Evolutionary conservation across 2,797 vertebrate genomes (phyloP).

Genomic region (Chelmon rostratus): DNA sequence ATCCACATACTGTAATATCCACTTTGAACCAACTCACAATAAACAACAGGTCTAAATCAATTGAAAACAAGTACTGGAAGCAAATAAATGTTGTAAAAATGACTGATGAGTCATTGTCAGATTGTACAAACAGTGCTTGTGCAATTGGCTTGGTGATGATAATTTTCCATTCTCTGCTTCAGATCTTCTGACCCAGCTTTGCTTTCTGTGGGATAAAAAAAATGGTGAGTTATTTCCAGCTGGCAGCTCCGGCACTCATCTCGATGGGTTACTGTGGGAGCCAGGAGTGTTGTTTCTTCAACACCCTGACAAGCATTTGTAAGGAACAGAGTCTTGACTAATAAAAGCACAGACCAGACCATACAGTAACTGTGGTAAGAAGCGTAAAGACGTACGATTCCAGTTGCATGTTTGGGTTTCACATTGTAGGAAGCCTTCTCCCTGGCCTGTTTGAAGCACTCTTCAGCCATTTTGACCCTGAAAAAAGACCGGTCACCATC

Average conservation of each 20-base stretch:
- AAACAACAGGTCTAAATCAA: conserved; percentile 62
- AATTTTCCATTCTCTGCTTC: conserved; percentile 78
- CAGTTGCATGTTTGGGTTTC: conserved; percentile 94
- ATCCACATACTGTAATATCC: conserved; percentile 34
- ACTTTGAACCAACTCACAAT: conserved; percentile 56
- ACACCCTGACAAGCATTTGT: conserved; percentile 48
- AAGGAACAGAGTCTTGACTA: conserved; percentile 12
- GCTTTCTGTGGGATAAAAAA: conserved; percentile 92
- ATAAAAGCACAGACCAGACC: conserved; percentile 25
- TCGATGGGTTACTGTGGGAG: conserved; percentile 34
- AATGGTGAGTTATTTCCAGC: conserved; percentile 66
- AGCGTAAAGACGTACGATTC: conserved; percentile 89
- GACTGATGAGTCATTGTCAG: conserved; percentile 61
- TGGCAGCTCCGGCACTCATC: conserved; percentile 41
- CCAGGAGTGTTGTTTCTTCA: conserved; percentile 46
- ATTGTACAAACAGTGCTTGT: conserved; percentile 72
- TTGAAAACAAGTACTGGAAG: conserved; percentile 67
- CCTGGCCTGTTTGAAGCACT: conserved; percentile 92
- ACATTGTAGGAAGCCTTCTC: conserved; percentile 93
- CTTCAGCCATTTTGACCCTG: conserved; percentile 95
- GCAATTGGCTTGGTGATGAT: conserved; percentile 63
- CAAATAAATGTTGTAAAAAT: conserved; percentile 63
- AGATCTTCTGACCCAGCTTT: conserved; percentile 97
- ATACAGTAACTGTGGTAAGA: conserved; percentile 6
- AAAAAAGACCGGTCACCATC: conserved; percentile 27